These are phyloP conservation scores for Tachuris rubrigastra DNA, from an alignment of 2,113 vertebrate genomes.

Conservation along the genomic window DNA sequence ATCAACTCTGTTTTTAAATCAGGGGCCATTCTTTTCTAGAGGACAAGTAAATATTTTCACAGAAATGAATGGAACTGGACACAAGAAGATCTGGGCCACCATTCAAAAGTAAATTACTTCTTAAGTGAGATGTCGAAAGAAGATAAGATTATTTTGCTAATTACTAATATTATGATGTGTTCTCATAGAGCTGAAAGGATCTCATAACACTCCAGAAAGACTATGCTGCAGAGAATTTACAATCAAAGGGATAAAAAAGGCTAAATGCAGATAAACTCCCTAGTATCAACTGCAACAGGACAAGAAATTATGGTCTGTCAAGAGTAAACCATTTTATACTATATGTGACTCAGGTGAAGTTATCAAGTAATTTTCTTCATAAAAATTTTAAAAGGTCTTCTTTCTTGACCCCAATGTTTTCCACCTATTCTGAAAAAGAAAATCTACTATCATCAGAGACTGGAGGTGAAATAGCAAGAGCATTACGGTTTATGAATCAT, in stretches of 20 bases:
- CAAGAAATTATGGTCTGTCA: neutral
- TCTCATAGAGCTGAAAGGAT: neutral
- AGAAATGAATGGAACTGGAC: conserved; percentile 19
- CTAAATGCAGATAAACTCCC: neutral
- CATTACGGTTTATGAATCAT: neutral
- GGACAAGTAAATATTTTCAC: conserved; percentile 43
- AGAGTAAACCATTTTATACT: neutral
- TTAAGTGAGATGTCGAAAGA: neutral
- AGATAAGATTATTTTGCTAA: neutral
- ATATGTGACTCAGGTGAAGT: neutral
- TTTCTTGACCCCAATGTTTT: neutral
- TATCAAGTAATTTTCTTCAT: neutral
- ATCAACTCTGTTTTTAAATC: neutral
- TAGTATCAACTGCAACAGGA: neutral
- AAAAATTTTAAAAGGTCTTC: neutral
- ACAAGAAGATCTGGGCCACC: neutral
- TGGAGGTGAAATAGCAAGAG: neutral
- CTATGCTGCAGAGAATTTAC: neutral
- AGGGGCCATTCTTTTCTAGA: neutral
- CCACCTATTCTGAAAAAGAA: neutral
- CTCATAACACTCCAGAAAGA: neutral
- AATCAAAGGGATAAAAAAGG: neutral
- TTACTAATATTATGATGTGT: neutral
- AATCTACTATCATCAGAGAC: neutral
- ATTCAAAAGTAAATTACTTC: neutral